These are phyloP conservation scores for Siderastrea siderea DNA, from an alignment of 92 coral and sea anemone genomes.

Conservation along the genomic window DNA sequence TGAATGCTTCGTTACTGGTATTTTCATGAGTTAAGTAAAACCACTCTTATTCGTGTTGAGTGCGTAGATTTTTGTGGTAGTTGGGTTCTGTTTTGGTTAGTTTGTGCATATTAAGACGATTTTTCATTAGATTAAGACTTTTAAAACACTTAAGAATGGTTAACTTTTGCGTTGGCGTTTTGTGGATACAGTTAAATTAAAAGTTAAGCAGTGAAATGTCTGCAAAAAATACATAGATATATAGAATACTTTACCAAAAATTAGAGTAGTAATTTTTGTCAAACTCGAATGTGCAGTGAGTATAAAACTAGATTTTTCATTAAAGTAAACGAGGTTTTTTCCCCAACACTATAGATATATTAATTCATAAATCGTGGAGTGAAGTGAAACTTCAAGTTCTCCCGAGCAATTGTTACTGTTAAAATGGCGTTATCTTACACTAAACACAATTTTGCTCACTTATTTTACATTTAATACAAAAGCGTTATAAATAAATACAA, in stretches of 20 bases:
- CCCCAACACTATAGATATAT: slow-evolving; percentile 27
- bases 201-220: slow-evolving; percentile 21
- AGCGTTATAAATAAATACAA: slow-evolving; percentile 14
- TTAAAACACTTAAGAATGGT: neutral
- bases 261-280: slow-evolving; percentile 21
- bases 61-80: neutral
- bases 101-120: neutral
- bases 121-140: neutral
- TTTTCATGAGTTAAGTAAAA: neutral
- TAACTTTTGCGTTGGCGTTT: neutral
- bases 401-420: slow-evolving; percentile 13
- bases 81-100: slow-evolving; percentile 2
- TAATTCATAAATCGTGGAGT: slow-evolving; percentile 23
- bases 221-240: slow-evolving; percentile 8
- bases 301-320: slow-evolving; percentile 26
- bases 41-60: neutral
- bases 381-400: slow-evolving; percentile 46
- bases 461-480: slow-evolving; percentile 41
- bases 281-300: slow-evolving; percentile 49
- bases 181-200: slow-evolving; percentile 1
- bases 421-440: slow-evolving; percentile 11
- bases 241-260: slow-evolving; percentile 15
- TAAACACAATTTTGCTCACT: slow-evolving; percentile 24
- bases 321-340: slow-evolving; percentile 29
- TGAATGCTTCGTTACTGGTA: neutral